Percentiles rank a stretch among this genome's conserved stretches.
These are phyloP conservation scores for Myrmecobius fasciatus DNA, from an alignment of 2,113 vertebrate genomes.

Conservation along the genomic window DNA sequence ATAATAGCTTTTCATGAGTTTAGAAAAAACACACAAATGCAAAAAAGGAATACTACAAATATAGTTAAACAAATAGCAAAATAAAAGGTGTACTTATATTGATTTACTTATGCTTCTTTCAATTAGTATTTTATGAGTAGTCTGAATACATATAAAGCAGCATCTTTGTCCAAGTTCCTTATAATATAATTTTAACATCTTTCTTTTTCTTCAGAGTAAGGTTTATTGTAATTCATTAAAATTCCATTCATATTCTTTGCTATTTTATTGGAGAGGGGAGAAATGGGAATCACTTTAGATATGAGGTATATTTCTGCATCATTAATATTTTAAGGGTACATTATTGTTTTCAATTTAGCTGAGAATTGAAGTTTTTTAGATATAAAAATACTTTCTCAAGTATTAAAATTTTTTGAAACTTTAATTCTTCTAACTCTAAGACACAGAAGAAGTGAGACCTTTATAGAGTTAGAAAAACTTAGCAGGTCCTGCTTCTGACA, in stretches of 20 bases:
- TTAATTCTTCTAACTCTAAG: conserved; percentile 1
- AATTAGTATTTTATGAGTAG: not conserved
- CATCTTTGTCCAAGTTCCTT: conserved; percentile 15
- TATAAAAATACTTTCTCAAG: conserved; percentile 14
- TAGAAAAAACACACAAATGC: not conserved
- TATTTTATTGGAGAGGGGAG: not conserved
- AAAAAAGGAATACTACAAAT: not conserved
- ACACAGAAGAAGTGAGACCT: not conserved
- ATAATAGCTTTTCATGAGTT: conserved; percentile 1
- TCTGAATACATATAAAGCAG: conserved; percentile 16
- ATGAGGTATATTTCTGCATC: conserved; percentile 8
- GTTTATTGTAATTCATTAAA: conserved; percentile 36
- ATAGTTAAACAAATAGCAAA: not conserved
- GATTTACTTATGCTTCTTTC: no score
- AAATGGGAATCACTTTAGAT: conserved; percentile 6
- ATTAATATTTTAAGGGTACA: conserved; percentile 28
- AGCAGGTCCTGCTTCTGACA: no score
- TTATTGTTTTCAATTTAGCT: not conserved
- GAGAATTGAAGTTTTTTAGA: conserved; percentile 27
- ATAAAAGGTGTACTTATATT: not conserved
- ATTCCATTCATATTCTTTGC: conserved; percentile 26
- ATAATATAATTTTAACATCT: not conserved
- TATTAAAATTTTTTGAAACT: conserved; percentile 11
- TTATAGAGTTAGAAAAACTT: no score
- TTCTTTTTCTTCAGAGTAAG: conserved; percentile 2